phyloP scores from a whole-genome alignment of 2,113 vertebrate species.

The Pachypanchax playfairii region DNA sequence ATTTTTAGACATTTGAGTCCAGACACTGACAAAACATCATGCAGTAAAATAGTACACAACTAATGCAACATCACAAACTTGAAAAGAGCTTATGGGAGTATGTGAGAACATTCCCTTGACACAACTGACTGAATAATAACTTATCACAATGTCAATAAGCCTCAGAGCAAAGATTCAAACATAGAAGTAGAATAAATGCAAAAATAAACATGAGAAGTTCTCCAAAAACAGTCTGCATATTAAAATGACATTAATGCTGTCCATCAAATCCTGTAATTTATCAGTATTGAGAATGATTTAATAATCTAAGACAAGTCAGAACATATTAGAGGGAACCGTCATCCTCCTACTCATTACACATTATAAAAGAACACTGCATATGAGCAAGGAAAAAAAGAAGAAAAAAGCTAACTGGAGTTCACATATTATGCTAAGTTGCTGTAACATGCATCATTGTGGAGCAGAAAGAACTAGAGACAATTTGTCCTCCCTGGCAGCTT shows the following conservation, averaged over 20 bases:
- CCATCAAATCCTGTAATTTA: background rate
- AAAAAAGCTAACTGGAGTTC: conserved; percentile 25
- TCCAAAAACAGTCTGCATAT: background rate
- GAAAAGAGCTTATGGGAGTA: conserved; percentile 35
- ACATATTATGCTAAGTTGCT: conserved; percentile 33
- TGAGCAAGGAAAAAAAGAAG: conserved; percentile 13
- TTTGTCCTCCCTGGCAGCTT: conserved; percentile 6
- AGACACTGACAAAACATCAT: conserved; percentile 28
- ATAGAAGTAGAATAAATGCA: conserved; percentile 8
- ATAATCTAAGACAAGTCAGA: conserved; percentile 39
- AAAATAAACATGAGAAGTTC: conserved; percentile 10
- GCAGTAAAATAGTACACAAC: conserved; percentile 1
- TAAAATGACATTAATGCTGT: background rate
- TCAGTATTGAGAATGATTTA: too few relatives aligned
- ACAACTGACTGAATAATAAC: conserved; percentile 20
- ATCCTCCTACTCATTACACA: conserved; percentile 23
- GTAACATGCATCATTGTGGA: conserved; percentile 39
- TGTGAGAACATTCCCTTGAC: conserved; percentile 20
- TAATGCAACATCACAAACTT: conserved; percentile 22
- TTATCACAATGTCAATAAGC: conserved; percentile 8
- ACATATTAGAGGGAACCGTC: conserved; percentile 10
- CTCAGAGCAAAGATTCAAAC: conserved; percentile 27
- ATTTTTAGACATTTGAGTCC: conserved; percentile 16
- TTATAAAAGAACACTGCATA: conserved; percentile 39
- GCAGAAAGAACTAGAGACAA: too few relatives aligned